Evolutionary conservation across 2,113 vertebrate genomes (phyloP).

Genomic region (Peucedramus taeniatus): DNA sequence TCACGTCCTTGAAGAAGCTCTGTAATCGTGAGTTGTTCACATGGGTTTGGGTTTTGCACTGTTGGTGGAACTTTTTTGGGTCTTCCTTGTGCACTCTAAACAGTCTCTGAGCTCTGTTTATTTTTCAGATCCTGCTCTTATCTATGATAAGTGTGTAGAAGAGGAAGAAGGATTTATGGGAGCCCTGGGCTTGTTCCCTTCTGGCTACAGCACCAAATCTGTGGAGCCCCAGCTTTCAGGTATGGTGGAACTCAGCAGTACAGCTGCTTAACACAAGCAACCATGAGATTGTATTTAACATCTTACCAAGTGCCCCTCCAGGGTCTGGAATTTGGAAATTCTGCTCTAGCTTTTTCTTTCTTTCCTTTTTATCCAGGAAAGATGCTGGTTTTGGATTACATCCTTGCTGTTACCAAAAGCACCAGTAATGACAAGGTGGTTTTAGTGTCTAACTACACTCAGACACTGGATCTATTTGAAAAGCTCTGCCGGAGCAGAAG

Average conservation of each 20-base stretch:
- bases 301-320: background rate
- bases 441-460: slow-evolving; percentile 97
- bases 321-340: background rate
- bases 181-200: slow-evolving; percentile 84
- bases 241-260: slow-evolving; percentile 37
- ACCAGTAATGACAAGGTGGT: slow-evolving; percentile 91
- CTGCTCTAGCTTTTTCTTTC: background rate
- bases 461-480: slow-evolving; percentile 96
- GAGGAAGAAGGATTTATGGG: slow-evolving; percentile 90
- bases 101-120: background rate
- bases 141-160: slow-evolving; percentile 91
- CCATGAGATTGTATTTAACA: background rate
- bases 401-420: slow-evolving; percentile 89
- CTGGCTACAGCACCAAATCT: slow-evolving; percentile 83
- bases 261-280: background rate
- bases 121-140: slow-evolving; percentile 85
- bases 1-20: slow-evolving; percentile 95
- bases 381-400: slow-evolving; percentile 95
- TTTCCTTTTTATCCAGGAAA: slow-evolving; percentile 77
- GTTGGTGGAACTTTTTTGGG: background rate
- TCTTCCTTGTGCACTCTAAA: background rate
- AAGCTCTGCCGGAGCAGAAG: slow-evolving; percentile 90
- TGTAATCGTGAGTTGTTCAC: slow-evolving; percentile 89
- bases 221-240: slow-evolving; percentile 94
- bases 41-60: background rate